Percentiles rank a stretch among this genome's conserved stretches.
These are phyloP conservation scores for Paguma larvata DNA, from an alignment of 2,797 vertebrate genomes.

Conservation along the genomic window DNA sequence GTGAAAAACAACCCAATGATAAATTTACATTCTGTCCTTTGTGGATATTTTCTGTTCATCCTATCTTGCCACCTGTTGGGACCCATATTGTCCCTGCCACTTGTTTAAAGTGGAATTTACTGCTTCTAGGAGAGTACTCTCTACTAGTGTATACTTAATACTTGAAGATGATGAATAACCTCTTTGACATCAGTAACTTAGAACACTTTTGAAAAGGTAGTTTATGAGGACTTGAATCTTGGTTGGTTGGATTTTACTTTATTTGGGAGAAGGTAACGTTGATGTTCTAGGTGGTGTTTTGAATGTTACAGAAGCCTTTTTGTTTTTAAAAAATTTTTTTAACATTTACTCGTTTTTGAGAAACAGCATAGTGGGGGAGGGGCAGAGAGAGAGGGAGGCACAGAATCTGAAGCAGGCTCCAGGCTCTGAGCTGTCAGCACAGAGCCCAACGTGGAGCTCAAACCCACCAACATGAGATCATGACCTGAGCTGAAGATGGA, in stretches of 20 bases:
- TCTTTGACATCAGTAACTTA: slow-evolving; percentile 11
- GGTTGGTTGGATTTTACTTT: not conserved
- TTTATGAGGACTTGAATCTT: not conserved
- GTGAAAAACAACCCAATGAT: not conserved
- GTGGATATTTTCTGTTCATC: not conserved
- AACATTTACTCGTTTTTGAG: no score
- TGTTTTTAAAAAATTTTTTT: no score
- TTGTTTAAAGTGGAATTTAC: slow-evolving; percentile 12
- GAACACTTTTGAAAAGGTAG: not conserved
- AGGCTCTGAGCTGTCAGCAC: no score
- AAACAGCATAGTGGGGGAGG: no score
- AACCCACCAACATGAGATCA: no score
- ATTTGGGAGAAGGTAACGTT: slow-evolving; percentile 14
- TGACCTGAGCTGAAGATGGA: no score
- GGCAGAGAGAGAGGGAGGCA: no score
- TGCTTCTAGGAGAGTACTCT: slow-evolving; percentile 11
- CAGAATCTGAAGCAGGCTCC: no score
- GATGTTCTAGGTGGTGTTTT: not conserved
- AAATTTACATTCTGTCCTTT: not conserved
- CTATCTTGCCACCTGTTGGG: not conserved
- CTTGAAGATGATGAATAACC: slow-evolving; percentile 32
- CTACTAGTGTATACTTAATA: not conserved
- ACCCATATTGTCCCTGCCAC: not conserved
- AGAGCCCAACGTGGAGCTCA: no score
- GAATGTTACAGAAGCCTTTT: slow-evolving; percentile 29